Percentiles rank a stretch among this genome's conserved stretches.
phyloP scores from a whole-genome alignment of 2,797 vertebrate genomes.

The Oreochromis grahami region DNA sequence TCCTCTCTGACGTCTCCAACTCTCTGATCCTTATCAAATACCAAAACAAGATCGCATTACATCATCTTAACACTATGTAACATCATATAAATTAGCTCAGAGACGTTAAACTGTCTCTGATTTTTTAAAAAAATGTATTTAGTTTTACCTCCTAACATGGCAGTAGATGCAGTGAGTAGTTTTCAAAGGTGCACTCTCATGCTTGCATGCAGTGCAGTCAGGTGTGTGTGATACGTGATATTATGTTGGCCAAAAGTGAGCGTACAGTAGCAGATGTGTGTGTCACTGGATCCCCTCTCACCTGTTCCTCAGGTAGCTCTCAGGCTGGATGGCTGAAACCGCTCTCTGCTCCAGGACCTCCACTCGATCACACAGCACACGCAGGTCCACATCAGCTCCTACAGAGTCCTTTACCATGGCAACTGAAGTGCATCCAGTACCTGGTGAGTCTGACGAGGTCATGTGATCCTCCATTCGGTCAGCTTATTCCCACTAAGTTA shows the following conservation, averaged over 20 bases:
- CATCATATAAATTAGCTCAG: neutral
- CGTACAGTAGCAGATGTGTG: conserved; percentile 18
- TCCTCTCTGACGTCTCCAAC: conserved; percentile 65
- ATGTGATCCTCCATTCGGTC: conserved; percentile 25
- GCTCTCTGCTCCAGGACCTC: conserved; percentile 59
- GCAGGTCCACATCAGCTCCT: neutral
- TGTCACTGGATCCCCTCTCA: conserved; percentile 65
- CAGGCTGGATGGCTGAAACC: conserved; percentile 30
- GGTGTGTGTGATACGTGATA: conserved; percentile 55
- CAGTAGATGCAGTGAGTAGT: neutral
- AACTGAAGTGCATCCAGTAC: conserved; percentile 16
- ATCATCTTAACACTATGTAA: neutral
- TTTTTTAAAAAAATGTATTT: neutral
- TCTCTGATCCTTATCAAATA: conserved; percentile 61
- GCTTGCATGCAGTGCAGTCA: conserved; percentile 11
- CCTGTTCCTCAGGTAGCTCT: conserved; percentile 71
- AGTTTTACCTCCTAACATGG: neutral
- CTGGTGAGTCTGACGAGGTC: neutral
- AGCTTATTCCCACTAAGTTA: neutral
- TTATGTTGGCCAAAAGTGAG: conserved; percentile 47
- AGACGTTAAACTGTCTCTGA: neutral
- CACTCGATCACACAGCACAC: conserved; percentile 37
- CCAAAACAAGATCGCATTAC: neutral
- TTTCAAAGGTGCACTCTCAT: conserved; percentile 6
- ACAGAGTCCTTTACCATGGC: conserved; percentile 15